Evolutionary conservation across 2,888 invertebrate species (phyloP), one percentile per base, ranked within the genome.

Genomic region (Meteorus colon): DNA sequence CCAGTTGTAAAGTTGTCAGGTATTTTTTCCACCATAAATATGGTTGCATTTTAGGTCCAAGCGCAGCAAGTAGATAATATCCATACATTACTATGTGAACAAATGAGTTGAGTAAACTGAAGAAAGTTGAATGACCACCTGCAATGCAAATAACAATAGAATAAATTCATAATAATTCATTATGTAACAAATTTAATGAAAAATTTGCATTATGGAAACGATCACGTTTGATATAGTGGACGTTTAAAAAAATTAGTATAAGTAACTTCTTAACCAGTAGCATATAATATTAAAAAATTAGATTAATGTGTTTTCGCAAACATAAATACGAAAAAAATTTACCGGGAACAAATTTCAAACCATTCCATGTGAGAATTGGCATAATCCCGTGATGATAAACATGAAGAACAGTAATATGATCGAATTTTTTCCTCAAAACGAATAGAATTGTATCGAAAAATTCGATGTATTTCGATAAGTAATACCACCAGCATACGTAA

Each of bases 1-100:
- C 94, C 94, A 98, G 97, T 91, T 98, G 98, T 83, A 98, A 90
- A 10, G 94, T 93, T 12, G 98, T 98, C 86, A 98, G 92, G 89
- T 98, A 97, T 86, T 95, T 96, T 92, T 98, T 98, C 97, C 98
- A 98, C 97, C 97, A 98, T 73, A 98, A 92, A 89, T 95, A 98
- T 85, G 94, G 95, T 89, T 96, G 96, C 78, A 96, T 92, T 77
- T 92, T 92, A 0, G 97, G 97, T 31, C 98, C 98, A 81, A 98
- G 91, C 0, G 97, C 98, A 1, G 98, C 95, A 83, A 98, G 90
- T 88, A 98, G 90, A 85, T 97, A 97, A 90, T 98, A 98, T 0
- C 94, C 92, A 91, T 98, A 98, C 98, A 98, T 98, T 76, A 98
- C 91, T 81, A 98, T 95, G 90, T 98, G 98, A 3, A 98, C 97